Evolutionary conservation across 1,140 invertebrate genomes (phyloP).

Genomic region (Brachionus rotundiformis): DNA sequence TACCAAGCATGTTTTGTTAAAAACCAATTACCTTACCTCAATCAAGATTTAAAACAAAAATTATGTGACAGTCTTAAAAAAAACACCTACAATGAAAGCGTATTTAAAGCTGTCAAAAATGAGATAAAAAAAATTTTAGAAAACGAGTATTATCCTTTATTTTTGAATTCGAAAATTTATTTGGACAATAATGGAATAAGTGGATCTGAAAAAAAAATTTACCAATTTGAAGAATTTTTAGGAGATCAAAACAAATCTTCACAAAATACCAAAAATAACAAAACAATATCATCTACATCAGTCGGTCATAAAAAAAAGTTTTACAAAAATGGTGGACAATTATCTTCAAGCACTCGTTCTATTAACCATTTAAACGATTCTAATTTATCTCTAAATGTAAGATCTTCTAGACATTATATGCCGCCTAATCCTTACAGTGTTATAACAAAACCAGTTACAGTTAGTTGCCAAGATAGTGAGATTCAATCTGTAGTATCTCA

Average conservation of each 20-base stretch:
- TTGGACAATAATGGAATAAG: not conserved
- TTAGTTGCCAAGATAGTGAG: constrained; percentile 35
- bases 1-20: constrained; percentile 44
- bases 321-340: not conserved
- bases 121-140: constrained; percentile 17
- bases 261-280: not conserved
- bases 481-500: not conserved
- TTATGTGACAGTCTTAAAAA: constrained; percentile 39
- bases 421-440: constrained; percentile 14
- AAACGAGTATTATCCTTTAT: constrained; percentile 23
- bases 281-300: not conserved
- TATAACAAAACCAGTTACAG: not conserved
- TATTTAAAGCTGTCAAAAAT: constrained; percentile 42
- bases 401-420: not conserved
- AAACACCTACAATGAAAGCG: constrained; percentile 34
- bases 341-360: not conserved
- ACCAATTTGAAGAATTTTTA: constrained; percentile 29
- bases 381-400: not conserved
- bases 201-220: not conserved
- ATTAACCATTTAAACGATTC: constrained; percentile 15
- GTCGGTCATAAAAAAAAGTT: not conserved
- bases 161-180: constrained; percentile 30
- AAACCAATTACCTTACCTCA: constrained; percentile 34
- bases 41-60: constrained; percentile 33
- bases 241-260: not conserved